A percentile compares a stretch with the other conserved stretches of the same genome.
Evolutionary conservation across 2,113 vertebrate genomes (phyloP).

Genomic region (Candoia aspera): DNA sequence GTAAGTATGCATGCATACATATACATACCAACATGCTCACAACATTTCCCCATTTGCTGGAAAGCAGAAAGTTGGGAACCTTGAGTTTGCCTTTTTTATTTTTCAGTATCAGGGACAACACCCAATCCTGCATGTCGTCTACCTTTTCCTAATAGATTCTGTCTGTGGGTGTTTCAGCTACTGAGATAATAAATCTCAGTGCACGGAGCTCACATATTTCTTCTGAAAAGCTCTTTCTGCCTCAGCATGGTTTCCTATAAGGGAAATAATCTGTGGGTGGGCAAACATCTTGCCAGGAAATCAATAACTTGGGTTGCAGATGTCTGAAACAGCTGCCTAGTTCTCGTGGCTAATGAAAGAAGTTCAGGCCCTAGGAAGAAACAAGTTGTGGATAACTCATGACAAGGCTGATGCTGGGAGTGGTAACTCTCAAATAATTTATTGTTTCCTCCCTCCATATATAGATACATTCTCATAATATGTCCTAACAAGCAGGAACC

Average conservation of each 20-base stretch:
- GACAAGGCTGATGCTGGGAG: neutral
- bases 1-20: neutral
- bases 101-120: neutral
- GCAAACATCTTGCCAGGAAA: constrained; percentile 44
- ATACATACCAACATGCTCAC: neutral
- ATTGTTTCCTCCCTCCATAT: neutral
- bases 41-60: neutral
- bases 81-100: neutral
- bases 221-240: constrained; percentile 7
- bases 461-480: neutral
- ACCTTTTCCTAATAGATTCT: neutral
- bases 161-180: neutral
- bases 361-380: constrained; percentile 13
- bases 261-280: constrained; percentile 28
- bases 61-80: neutral
- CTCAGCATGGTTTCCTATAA: constrained; percentile 37
- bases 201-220: constrained; percentile 37
- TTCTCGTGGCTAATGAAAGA: constrained; percentile 13
- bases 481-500: no score
- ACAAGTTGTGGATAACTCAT: constrained; percentile 19
- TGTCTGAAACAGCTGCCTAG: constrained; percentile 25
- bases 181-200: constrained; percentile 31
- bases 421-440: rapidly evolving
- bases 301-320: constrained; percentile 38
- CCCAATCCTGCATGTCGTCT: neutral